These are phyloP conservation scores for Cheilosia vernalis DNA, from an alignment of 2,888 invertebrate species.

Conservation along the genomic window DNA sequence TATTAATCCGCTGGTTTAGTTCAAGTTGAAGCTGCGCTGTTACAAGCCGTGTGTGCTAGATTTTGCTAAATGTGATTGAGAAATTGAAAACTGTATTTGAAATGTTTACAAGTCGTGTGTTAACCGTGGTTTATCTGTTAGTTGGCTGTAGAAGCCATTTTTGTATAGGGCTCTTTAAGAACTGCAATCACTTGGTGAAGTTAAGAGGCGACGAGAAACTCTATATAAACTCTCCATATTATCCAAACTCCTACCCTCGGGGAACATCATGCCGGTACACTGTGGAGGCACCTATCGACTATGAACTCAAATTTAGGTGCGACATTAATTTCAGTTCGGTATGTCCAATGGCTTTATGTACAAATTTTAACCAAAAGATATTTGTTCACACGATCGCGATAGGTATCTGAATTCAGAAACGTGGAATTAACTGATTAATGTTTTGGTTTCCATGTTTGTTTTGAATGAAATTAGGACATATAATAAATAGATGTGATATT, in stretches of 20 bases:
- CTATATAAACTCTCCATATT: constrained; percentile 81
- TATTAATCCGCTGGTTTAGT: constrained; percentile 17
- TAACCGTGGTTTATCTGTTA: neutral
- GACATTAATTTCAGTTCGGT: constrained; percentile 80
- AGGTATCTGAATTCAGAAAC: neutral
- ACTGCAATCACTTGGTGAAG: constrained; percentile 80
- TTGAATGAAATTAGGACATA: no score
- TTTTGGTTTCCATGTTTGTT: neutral
- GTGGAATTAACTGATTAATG: neutral
- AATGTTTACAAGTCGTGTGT: constrained; percentile 3
- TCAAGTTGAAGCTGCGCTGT: constrained; percentile 10
- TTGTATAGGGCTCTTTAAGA: constrained; percentile 75
- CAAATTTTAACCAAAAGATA: neutral
- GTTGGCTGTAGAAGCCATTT: constrained; percentile 5
- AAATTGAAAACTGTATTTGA: neutral
- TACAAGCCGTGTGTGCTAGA: neutral
- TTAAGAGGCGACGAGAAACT: constrained; percentile 78
- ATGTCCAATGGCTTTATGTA: constrained; percentile 55
- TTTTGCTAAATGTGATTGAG: neutral
- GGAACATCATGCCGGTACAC: constrained; percentile 82
- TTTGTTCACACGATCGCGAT: neutral
- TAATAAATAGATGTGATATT: no score
- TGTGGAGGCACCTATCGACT: constrained; percentile 79
- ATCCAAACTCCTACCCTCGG: constrained; percentile 79
- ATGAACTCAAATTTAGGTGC: constrained; percentile 79